Base-by-base conservation (phyloP, 2,888 invertebrate genomes). In the Troglohyphantes excavatus region DNA sequence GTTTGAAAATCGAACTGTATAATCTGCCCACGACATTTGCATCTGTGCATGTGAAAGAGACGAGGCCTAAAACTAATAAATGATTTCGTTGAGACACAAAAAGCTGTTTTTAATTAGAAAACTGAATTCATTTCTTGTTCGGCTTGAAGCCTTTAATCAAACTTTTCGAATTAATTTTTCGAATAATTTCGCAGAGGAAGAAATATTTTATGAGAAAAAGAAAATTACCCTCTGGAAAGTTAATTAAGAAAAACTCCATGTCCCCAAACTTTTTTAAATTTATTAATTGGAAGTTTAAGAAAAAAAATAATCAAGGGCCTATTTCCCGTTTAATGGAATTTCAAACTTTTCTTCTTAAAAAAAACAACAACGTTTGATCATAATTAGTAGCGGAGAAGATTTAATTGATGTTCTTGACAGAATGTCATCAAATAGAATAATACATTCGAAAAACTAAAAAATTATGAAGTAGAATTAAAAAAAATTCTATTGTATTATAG, bases 21-120 rank as follows among this genome's bases (percentile, higher is more conserved):
- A 11, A 39, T 68, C n/a, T 33, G 1, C n/a, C n/a, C n/a, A n/a
- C 11, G 21, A 68, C 65, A 26, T 23, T 59, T 21, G 65, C 65
- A 33, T 68, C 2, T 19, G n/a, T 68, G n/a, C 7, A 33, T 19
- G 11, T 33, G 3, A 19, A n/a, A 68, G 1, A 17, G 7, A n/a
- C 2, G 13, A 33, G 11, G n/a, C 19, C n/a, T 33, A 68, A 33
- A 68, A 68, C 11, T 68, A 17, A 9, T 19, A 33, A n/a, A 6
- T 26, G 6, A 7, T 13, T n/a, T 33, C 33, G n/a, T 11, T 19
- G 21, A 33, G 68, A 33, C 17, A 68, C 26, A 19, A 68, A 33
- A 29, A 68, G 68, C 33, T 33, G 13, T n/a, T 68, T 68, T 68
- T 68, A 68, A 33, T 68, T 19, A 33, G 33, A 68, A 68, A 68